A percentile compares a stretch with the other conserved stretches of the same genome.
Conservation (phyloP, 2,888 invertebrate genomes). For the Machimus rusticus region DNA sequence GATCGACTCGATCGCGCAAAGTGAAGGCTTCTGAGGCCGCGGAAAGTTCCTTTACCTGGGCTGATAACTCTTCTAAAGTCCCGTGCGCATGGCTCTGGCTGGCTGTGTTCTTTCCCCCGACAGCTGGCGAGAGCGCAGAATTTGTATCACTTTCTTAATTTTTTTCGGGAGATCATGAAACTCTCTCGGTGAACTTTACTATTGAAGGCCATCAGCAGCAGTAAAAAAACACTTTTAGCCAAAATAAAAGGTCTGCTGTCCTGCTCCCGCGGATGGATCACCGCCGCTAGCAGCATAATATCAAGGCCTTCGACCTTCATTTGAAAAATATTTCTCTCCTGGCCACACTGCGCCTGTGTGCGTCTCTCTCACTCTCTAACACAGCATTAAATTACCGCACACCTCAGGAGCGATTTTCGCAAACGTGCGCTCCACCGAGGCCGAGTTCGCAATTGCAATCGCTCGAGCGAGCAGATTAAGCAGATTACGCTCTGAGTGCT, state of each 20-base stretch:
- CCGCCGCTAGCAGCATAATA: not conserved
- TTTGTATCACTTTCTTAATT: constrained; percentile 30
- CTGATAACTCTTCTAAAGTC: not conserved
- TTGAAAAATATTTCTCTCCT: constrained; percentile 31
- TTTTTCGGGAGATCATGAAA: constrained; percentile 22
- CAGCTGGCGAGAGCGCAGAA: not conserved
- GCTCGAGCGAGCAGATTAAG: too few relatives aligned
- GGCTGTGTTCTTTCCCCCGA: not conserved
- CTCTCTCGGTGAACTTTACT: constrained; percentile 25
- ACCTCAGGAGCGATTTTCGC: not conserved
- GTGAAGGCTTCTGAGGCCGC: not conserved
- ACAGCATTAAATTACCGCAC: not conserved
- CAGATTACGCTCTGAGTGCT: too few relatives aligned
- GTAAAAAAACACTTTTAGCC: not conserved
- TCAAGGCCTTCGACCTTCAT: constrained; percentile 40
- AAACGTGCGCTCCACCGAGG: not conserved
- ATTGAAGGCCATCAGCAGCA: constrained; percentile 4
- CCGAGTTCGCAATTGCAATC: too few relatives aligned
- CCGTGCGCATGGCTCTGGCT: not conserved
- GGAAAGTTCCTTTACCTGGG: constrained; percentile 9
- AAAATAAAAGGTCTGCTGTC: not conserved
- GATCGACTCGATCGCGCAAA: not conserved
- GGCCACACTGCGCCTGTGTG: not conserved
- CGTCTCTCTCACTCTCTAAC: not conserved
- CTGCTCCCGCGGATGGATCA: not conserved